Evolutionary conservation across 2,113 vertebrate species (phyloP).

Genomic region (Zosterops japonicus): DNA sequence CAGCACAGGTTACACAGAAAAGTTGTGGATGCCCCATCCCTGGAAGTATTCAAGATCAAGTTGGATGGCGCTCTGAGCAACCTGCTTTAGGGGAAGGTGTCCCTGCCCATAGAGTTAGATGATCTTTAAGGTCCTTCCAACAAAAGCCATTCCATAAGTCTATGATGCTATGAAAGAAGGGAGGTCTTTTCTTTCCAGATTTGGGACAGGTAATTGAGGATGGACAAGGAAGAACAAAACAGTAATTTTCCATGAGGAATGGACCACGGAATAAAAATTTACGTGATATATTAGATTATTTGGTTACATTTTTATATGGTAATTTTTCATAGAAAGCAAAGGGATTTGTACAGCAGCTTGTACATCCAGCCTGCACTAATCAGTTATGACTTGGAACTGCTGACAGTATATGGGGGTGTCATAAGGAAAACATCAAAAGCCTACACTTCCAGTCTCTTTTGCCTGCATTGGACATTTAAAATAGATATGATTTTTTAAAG

Average conservation of each 20-base stretch:
- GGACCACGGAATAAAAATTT: neutral
- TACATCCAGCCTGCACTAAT: neutral
- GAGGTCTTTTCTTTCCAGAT: neutral
- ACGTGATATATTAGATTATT: neutral
- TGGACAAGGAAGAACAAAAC: neutral
- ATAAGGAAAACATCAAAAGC: neutral
- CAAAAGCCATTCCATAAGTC: neutral
- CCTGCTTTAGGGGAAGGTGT: neutral
- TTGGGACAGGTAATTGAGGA: neutral
- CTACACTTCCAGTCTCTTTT: neutral
- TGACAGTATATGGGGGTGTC: neutral
- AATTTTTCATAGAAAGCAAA: neutral
- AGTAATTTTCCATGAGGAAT: neutral
- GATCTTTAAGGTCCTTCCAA: neutral
- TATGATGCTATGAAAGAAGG: neutral
- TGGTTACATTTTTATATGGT: neutral
- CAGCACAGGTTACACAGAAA: neutral
- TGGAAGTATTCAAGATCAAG: neutral
- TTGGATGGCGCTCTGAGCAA: neutral
- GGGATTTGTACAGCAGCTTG: neutral
- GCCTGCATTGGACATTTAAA: neutral
- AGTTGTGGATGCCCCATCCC: neutral
- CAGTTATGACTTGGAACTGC: neutral
- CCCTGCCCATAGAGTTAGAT: rapidly evolving
- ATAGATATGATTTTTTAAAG: neutral